A percentile compares a stretch with the other conserved stretches of the same genome.
phyloP scores from a whole-genome alignment of 2,113 vertebrate species.

The Bos javanicus region DNA sequence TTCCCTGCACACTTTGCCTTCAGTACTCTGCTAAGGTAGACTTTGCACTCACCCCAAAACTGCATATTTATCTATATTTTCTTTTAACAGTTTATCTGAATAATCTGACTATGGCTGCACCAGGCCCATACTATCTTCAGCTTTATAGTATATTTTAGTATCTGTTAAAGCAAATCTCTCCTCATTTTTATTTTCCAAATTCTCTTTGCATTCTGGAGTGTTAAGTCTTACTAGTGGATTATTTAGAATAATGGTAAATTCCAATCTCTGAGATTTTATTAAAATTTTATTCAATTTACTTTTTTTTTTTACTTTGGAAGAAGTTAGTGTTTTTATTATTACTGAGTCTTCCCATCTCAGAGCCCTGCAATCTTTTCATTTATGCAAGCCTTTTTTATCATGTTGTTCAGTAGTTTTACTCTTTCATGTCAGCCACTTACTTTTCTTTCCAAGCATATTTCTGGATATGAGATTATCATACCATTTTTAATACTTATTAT shows the following conservation, averaged over 20 bases:
- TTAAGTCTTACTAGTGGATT: not conserved
- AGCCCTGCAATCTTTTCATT: not conserved
- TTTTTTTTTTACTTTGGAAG: not conserved
- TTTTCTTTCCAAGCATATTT: not conserved
- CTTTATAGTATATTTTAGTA: not conserved
- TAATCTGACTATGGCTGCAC: not conserved
- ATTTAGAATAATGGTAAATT: not conserved
- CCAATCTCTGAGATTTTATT: not conserved
- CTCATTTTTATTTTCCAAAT: not conserved
- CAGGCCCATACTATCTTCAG: not conserved
- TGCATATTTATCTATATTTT: not conserved
- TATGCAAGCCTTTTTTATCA: not conserved
- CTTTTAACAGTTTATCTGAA: not conserved
- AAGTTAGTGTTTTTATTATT: not conserved
- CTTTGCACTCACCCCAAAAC: not conserved
- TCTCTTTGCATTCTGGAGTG: not conserved
- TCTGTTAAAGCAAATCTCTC: not conserved
- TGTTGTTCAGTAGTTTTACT: not conserved
- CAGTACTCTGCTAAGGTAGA: not conserved
- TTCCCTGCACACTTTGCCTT: not conserved
- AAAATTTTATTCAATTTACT: not conserved
- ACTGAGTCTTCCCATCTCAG: not conserved
- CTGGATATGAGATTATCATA: not conserved
- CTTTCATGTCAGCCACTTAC: not conserved
- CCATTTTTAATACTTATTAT: not conserved